These are phyloP conservation scores for Bedellia somnulentella DNA, from an alignment of 2,888 invertebrate species.

Conservation along the genomic window DNA sequence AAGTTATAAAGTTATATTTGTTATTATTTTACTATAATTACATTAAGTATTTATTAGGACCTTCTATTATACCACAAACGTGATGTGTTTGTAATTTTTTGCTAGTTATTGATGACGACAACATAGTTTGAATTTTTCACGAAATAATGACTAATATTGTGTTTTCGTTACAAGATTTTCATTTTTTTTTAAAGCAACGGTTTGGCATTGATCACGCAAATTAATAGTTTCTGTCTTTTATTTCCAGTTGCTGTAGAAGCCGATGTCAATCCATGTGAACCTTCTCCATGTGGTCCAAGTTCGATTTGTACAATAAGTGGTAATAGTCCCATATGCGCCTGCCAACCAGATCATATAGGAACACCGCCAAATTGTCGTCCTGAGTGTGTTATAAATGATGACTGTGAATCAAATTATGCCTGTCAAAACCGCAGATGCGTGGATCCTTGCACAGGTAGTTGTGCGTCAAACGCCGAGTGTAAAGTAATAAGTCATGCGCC, in stretches of 20 bases:
- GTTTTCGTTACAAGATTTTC: no score
- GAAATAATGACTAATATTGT: no score
- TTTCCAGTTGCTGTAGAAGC: slow-evolving; percentile 22
- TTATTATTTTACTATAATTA: slow-evolving; percentile 1
- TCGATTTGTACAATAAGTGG: slow-evolving; percentile 70
- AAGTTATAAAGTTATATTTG: not conserved
- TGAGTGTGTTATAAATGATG: slow-evolving; percentile 77
- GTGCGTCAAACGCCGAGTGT: slow-evolving; percentile 75
- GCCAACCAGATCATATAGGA: slow-evolving; percentile 67
- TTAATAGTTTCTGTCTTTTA: slow-evolving; percentile 4
- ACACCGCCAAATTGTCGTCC: slow-evolving; percentile 77
- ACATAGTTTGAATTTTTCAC: no score
- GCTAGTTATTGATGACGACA: no score
- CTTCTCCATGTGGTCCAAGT: slow-evolving; percentile 79
- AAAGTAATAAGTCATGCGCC: slow-evolving; percentile 76
- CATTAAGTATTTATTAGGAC: no score
- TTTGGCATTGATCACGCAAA: no score
- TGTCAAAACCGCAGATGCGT: slow-evolving; percentile 76
- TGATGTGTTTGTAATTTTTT: no score
- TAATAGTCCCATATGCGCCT: slow-evolving; percentile 74
- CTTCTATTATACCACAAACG: no score
- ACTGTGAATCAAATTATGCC: slow-evolving; percentile 70
- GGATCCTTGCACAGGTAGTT: slow-evolving; percentile 73
- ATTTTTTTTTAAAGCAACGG: no score
- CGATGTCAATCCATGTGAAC: slow-evolving; percentile 63